Conservation (phyloP, 2,113 vertebrate genomes). For the Antidorcas marsupialis region DNA sequence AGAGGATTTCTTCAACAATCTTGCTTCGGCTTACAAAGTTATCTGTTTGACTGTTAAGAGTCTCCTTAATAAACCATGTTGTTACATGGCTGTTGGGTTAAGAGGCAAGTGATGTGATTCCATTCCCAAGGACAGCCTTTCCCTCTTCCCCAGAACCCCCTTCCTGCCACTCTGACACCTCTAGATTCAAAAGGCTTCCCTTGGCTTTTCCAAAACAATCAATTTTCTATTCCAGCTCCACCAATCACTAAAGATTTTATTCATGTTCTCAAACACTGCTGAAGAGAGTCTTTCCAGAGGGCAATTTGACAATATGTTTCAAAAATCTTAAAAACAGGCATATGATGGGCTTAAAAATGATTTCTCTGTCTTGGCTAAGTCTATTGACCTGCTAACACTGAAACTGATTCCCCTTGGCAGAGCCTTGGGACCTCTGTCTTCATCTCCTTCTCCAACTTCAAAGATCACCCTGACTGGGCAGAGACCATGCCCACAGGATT, state of each 20-base stretch:
- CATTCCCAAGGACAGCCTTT: background rate
- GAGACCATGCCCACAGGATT: background rate
- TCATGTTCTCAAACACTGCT: background rate
- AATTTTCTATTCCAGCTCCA: background rate
- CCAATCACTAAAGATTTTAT: background rate
- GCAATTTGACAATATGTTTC: background rate
- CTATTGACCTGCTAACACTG: background rate
- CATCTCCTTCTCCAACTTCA: background rate
- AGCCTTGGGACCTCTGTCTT: background rate
- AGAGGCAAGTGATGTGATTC: background rate
- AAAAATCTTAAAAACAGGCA: background rate
- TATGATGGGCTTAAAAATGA: background rate
- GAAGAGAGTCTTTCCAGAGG: background rate
- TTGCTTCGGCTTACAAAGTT: background rate
- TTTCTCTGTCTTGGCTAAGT: background rate
- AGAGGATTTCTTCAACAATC: background rate
- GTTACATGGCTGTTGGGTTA: background rate
- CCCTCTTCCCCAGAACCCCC: background rate
- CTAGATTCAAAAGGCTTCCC: background rate
- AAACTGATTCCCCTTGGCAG: background rate
- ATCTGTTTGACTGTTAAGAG: background rate
- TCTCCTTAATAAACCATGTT: background rate
- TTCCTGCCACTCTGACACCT: background rate
- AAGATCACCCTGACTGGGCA: accelerated
- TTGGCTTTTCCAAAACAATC: background rate